Percentiles rank a stretch among this genome's conserved stretches.
These are phyloP conservation scores for Endomychus coccineus DNA, from an alignment of 2,888 invertebrate species.

Conservation along the genomic window DNA sequence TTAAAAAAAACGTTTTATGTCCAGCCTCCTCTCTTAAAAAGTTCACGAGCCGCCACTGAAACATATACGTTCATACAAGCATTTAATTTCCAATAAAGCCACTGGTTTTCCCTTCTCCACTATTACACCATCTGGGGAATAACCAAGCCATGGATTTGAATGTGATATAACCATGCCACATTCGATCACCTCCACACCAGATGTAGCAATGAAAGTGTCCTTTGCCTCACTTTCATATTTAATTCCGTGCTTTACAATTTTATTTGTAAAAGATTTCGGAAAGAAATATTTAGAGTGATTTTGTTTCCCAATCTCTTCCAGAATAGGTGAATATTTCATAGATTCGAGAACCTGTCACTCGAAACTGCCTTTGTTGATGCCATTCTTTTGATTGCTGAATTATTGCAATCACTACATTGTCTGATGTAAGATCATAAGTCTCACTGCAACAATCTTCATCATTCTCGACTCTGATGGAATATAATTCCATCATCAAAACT, in stretches of 20 bases:
- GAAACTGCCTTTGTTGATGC: too few relatives aligned
- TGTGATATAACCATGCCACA: slow-evolving; percentile 3
- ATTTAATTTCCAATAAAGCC: slow-evolving; percentile 2
- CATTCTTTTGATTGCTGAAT: too few relatives aligned
- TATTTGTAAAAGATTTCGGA: not conserved
- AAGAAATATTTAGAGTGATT: slow-evolving; percentile 4
- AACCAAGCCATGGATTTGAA: not conserved
- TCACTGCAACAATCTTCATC: too few relatives aligned
- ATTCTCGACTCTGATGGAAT: too few relatives aligned
- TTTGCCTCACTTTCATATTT: not conserved
- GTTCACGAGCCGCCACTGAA: too few relatives aligned
- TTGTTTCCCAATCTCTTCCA: not conserved
- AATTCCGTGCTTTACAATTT: not conserved
- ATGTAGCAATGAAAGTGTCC: not conserved
- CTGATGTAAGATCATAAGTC: too few relatives aligned
- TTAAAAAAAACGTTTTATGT: too few relatives aligned
- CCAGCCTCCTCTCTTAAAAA: too few relatives aligned
- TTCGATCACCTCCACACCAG: not conserved
- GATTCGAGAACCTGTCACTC: too few relatives aligned
- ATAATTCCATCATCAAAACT: too few relatives aligned
- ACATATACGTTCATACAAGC: slow-evolving; percentile 1
- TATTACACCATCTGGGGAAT: slow-evolving; percentile 2
- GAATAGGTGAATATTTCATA: not conserved
- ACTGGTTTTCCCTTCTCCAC: not conserved
- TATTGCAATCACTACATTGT: too few relatives aligned